Evolutionary conservation across 2,113 vertebrate species (phyloP), one percentile per base, ranked within the genome.

Genomic region (Larimichthys crocea): DNA sequence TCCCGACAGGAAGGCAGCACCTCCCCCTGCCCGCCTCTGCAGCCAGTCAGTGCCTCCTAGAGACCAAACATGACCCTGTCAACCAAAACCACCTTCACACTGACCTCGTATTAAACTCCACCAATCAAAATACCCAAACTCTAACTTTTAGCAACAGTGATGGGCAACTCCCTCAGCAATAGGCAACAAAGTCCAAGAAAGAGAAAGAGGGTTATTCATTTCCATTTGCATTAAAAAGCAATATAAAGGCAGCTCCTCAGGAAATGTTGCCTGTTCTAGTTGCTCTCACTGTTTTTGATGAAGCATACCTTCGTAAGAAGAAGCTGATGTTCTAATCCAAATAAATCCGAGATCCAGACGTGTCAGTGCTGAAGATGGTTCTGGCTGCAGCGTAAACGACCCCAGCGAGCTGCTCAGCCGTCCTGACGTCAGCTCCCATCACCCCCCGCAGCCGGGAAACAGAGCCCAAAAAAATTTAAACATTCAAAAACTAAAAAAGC

Each of bases 21-120:
- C 63, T 97, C 97, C 66, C 97, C 97, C 50, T 99, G 98, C 86
- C 97, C 98, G 0, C 97, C 97, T n/a, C 92, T 99, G 70, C 97
- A 97, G 94, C 96, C 97, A 0, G 97, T 96, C 91, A 93, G 95
- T 31, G 95, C 96, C 73, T 95, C 96, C 90, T 98, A 96, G 95
- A 78, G 79, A 73, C 76, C 80, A 63, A 76, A 63, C 72, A 50
- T 31, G 44, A 90, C 48, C 67, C 76, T 29, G 74, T 55, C 35
- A 0, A 65, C 84, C 79, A 74, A 69, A 90, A 88, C 68, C 79
- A 44, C 42, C 64, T 74, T 17, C 3, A 52, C 48, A 2, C 59
- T 22, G 53, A 40, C 56, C 0, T 29, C 46, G 69, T 3, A 44
- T 14, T 9, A 53, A 81, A 62, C 2, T 22, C 26, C 48, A 8